These are phyloP conservation scores for Eretmocerus hayati DNA, from an alignment of 2,888 invertebrate genomes.

Conservation along the genomic window DNA sequence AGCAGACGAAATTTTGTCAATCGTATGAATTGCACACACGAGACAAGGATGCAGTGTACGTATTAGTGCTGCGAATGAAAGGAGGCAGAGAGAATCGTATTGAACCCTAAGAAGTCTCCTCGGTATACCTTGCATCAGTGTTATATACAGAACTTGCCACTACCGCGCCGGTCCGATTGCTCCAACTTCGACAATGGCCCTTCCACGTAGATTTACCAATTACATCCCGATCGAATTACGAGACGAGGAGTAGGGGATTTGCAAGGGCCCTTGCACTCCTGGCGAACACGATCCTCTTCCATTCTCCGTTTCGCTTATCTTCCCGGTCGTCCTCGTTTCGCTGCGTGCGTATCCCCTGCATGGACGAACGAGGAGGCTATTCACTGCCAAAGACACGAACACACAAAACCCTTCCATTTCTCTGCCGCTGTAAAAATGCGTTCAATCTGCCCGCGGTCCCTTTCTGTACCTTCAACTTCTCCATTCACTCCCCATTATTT, in stretches of 20 bases:
- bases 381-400: neutral
- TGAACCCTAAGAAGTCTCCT: too few relatives aligned
- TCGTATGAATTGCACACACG: too few relatives aligned
- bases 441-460: slow-evolving; percentile 12
- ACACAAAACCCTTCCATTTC: slow-evolving; percentile 1
- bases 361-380: neutral
- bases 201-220: slow-evolving; percentile 23
- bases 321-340: neutral
- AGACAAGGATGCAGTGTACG: too few relatives aligned
- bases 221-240: slow-evolving; percentile 24
- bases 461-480: slow-evolving; percentile 1
- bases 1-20: too few relatives aligned
- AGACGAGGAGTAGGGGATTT: slow-evolving; percentile 6
- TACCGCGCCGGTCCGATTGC: slow-evolving; percentile 19
- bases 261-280: slow-evolving; percentile 15
- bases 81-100: too few relatives aligned
- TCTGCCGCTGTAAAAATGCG: slow-evolving; percentile 12
- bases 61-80: too few relatives aligned
- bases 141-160: too few relatives aligned
- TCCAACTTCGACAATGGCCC: slow-evolving; percentile 21
- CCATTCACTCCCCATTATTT: neutral
- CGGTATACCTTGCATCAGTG: too few relatives aligned
- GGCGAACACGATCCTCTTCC: slow-evolving; percentile 18
- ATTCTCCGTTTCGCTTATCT: slow-evolving; percentile 14
- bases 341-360: slow-evolving; percentile 5